Evolutionary conservation across 1,140 invertebrate genomes (phyloP).

Genomic region (Achatina immaculata): DNA sequence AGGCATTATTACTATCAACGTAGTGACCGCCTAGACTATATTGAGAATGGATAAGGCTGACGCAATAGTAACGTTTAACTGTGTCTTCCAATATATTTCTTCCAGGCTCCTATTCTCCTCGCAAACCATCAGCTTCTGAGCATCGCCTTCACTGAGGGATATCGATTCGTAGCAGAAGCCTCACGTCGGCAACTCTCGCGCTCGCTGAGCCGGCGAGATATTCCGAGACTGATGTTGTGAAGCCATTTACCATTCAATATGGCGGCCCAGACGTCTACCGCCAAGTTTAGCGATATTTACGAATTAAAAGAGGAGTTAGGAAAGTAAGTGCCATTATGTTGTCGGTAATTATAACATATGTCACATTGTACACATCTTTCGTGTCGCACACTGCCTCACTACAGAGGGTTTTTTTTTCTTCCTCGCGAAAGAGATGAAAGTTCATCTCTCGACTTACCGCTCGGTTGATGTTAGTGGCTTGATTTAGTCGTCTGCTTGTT

Average conservation of each 20-base stretch:
- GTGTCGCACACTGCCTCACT: no score
- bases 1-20: no score
- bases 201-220: constrained; percentile 53
- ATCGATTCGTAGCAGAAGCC: neutral
- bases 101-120: neutral
- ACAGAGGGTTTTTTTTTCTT: no score
- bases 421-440: no score
- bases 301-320: constrained; percentile 99
- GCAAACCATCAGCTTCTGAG: neutral
- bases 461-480: no score
- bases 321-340: constrained; percentile 84
- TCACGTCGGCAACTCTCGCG: constrained; percentile 15
- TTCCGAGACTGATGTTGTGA: constrained; percentile 49
- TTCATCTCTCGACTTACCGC: neutral
- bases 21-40: no score
- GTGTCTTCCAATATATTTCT: no score
- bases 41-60: no score
- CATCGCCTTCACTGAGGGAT: neutral
- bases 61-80: no score
- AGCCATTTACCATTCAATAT: constrained; percentile 70
- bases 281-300: constrained; percentile 97
- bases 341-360: neutral
- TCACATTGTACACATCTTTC: neutral
- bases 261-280: constrained; percentile 69
- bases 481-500: no score